Percentiles rank a stretch among this genome's conserved stretches.
These are phyloP conservation scores for Drosophila pseudoobscura DNA, from an alignment of 1,140 invertebrate species.

Conservation along the genomic window DNA sequence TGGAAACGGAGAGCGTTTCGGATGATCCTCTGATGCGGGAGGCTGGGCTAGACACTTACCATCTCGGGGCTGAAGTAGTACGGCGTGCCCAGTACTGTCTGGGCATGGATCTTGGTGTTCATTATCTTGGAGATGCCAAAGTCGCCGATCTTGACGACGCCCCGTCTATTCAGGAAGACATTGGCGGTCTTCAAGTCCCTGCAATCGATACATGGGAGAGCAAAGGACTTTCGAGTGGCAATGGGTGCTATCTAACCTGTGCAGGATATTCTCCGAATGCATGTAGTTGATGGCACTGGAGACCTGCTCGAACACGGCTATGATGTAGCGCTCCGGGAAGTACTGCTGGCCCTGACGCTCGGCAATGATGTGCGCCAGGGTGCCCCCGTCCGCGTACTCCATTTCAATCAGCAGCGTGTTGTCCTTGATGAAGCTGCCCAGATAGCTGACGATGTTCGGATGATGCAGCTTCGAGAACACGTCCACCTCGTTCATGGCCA, in stretches of 20 bases:
- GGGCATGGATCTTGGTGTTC: conserved; percentile 88
- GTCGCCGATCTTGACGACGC: conserved; percentile 89
- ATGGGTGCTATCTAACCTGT: conserved; percentile 84
- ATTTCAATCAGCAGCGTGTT: conserved; percentile 91
- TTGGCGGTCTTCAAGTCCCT: conserved; percentile 92
- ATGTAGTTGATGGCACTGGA: conserved; percentile 88
- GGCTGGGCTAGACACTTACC: conserved; percentile 83
- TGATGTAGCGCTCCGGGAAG: conserved; percentile 86
- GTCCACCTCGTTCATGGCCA: conserved; percentile 91
- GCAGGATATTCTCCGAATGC: conserved; percentile 89
- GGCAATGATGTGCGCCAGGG: conserved; percentile 87
- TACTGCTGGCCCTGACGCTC: conserved; percentile 82
- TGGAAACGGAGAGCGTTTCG: conserved; percentile 69
- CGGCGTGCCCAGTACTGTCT: conserved; percentile 91
- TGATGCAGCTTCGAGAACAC: conserved; percentile 89
- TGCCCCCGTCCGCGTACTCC: conserved; percentile 92
- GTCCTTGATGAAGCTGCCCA: conserved; percentile 90
- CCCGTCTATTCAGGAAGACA: conserved; percentile 89
- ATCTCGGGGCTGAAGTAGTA: conserved; percentile 94
- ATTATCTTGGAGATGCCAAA: conserved; percentile 93
- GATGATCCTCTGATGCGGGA: not conserved
- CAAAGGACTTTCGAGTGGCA: not conserved
- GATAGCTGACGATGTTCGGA: conserved; percentile 90
- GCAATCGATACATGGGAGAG: not conserved
- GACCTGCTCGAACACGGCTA: conserved; percentile 89